Percentiles rank a stretch among this genome's conserved stretches.
These are phyloP conservation scores for Smutsia gigantea DNA, from an alignment of 2,797 vertebrate species.

Conservation along the genomic window DNA sequence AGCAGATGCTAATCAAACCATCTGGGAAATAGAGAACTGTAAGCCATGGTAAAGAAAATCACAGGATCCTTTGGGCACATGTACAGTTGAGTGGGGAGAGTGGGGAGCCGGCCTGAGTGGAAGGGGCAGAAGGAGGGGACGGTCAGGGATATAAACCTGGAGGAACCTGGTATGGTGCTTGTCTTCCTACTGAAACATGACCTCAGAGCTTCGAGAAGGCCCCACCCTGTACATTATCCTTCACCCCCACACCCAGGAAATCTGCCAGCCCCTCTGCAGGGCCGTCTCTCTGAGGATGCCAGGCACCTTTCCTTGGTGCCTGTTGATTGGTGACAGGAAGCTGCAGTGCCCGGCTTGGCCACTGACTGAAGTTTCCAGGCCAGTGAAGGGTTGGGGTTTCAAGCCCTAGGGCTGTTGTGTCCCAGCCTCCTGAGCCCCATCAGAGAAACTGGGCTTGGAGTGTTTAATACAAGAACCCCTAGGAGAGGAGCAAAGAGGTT, in stretches of 20 bases:
- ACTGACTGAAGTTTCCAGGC: constrained; percentile 15
- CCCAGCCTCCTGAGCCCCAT: not conserved
- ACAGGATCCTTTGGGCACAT: not conserved
- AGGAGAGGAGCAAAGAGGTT: not conserved
- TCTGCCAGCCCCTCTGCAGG: not conserved
- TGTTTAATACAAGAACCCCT: not conserved
- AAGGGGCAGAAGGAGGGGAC: not conserved
- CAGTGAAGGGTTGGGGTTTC: not conserved
- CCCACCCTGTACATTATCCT: not conserved
- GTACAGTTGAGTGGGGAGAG: too few relatives aligned
- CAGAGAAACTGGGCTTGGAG: not conserved
- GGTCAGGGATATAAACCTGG: not conserved
- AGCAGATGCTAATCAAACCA: not conserved
- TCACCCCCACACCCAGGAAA: not conserved
- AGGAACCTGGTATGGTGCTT: not conserved
- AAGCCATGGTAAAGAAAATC: not conserved
- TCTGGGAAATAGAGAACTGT: not conserved
- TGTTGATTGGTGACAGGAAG: not conserved
- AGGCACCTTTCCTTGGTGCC: not conserved
- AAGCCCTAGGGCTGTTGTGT: not conserved
- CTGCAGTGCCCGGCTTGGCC: not conserved
- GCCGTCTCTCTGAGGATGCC: not conserved
- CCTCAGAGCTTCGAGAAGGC: not conserved
- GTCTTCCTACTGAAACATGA: constrained; percentile 21
- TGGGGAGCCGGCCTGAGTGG: not conserved